These are phyloP conservation scores for Bos indicus DNA, from an alignment of 2,113 vertebrate genomes.

Conservation along the genomic window DNA sequence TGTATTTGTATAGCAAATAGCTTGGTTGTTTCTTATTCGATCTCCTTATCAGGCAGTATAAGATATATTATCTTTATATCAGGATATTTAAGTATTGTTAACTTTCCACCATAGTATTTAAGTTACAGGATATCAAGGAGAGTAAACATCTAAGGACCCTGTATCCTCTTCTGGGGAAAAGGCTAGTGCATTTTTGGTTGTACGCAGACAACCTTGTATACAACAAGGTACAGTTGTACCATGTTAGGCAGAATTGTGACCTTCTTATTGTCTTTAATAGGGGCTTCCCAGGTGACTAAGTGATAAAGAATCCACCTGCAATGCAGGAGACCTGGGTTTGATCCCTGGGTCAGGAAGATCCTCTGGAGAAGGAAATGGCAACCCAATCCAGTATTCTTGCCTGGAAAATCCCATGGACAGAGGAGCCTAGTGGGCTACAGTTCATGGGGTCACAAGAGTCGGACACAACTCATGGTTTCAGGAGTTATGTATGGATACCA, in stretches of 20 bases:
- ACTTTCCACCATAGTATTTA: neutral
- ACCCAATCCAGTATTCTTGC: neutral
- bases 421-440: neutral
- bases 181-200: neutral
- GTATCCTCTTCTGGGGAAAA: neutral
- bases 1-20: neutral
- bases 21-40: neutral
- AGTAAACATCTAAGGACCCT: neutral
- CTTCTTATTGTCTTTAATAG: neutral
- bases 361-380: neutral
- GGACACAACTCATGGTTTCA: neutral
- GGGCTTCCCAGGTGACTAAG: neutral
- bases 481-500: neutral
- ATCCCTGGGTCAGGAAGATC: neutral
- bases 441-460: neutral
- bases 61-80: neutral
- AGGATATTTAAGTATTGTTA: neutral
- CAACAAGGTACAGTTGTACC: neutral
- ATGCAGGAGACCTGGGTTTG: neutral
- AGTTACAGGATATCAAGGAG: neutral
- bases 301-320: neutral
- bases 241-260: neutral
- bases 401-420: neutral
- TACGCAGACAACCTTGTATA: neutral
- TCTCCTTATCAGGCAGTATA: neutral